Conservation (phyloP, 2,113 vertebrate species). For the Salvelinus alpinus region DNA sequence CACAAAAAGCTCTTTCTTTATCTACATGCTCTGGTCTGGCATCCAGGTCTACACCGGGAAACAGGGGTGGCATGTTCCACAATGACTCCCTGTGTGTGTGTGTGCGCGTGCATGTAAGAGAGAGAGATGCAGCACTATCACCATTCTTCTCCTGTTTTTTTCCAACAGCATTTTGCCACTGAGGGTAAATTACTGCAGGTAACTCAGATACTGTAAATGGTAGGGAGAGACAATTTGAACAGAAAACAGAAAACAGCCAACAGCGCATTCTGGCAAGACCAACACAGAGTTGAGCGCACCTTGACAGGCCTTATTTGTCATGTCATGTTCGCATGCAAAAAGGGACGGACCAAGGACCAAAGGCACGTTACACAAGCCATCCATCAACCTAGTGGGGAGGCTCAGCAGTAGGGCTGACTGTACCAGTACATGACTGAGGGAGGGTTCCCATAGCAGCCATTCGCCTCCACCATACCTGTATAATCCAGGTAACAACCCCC, state of each 20-base stretch:
- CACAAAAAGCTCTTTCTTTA: not conserved
- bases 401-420: not conserved
- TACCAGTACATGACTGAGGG: not conserved
- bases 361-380: not conserved
- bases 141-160: not conserved
- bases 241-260: not conserved
- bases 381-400: conserved; percentile 1
- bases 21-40: not conserved
- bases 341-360: conserved; percentile 10
- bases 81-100: conserved; percentile 1
- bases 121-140: not conserved
- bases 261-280: not conserved
- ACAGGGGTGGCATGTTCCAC: not conserved
- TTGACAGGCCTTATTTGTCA: conserved; percentile 18
- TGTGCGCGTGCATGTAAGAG: not conserved
- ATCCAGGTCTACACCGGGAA: not conserved
- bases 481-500: not conserved
- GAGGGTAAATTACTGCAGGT: not conserved
- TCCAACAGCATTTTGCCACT: not conserved
- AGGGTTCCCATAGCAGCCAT: not conserved
- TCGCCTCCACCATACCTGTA: conserved; percentile 19
- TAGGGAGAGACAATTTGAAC: not conserved
- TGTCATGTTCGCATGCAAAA: conserved; percentile 5
- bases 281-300: conserved; percentile 6
- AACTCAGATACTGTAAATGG: not conserved